Base-by-base conservation (phyloP, 2,797 vertebrate species). In the Crocodylus rhombifer region DNA sequence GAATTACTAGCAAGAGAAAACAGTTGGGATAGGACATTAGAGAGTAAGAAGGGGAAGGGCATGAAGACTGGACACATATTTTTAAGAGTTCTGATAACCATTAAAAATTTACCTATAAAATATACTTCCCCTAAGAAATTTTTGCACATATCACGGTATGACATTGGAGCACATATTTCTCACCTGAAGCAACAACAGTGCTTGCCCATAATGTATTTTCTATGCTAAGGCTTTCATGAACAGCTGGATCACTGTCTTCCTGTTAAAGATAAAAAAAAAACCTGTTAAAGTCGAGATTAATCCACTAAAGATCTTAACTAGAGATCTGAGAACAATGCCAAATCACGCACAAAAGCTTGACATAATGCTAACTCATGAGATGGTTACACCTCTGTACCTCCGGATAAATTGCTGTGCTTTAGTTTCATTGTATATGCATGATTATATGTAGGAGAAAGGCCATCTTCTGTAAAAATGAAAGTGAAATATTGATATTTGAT, bases 191-290 rank as follows among this genome's bases (percentile, higher is more conserved):
- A 55, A 99, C 99, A 61, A 99, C 97, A 2, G 99, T 99, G 98
- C 99, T 99, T 71, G 99, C 99, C 99, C 99, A 99, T 51, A 99
- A 97, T 0, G 99, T 99, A 97, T 99, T 99, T 91, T 99, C 99
- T 95, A 99, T 99, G 92, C 98, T 98, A 80, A 99, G 98, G 94
- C 99, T 99, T 98, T 99, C 99, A 2, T 99, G 98, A 94, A 99
- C 90, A 78, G 99, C 98, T 60, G 99, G 99, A 78, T 99, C 99
- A 25, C 97, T 96, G 96, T 99, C 99, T 95, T 99, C 99, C 99
- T 99, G 94, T 84, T 92, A 95, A 85, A 79, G 80, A 92, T 74
- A 92, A 26, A 6, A 89, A 55, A 36, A 36, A 36, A 36, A 36
- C 5, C 20, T 51, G 82, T 55, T 82, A 88, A 86, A 82, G 42